These are phyloP conservation scores for Drosophila ambigua DNA, from an alignment of 1,140 invertebrate genomes.

Conservation along the genomic window DNA sequence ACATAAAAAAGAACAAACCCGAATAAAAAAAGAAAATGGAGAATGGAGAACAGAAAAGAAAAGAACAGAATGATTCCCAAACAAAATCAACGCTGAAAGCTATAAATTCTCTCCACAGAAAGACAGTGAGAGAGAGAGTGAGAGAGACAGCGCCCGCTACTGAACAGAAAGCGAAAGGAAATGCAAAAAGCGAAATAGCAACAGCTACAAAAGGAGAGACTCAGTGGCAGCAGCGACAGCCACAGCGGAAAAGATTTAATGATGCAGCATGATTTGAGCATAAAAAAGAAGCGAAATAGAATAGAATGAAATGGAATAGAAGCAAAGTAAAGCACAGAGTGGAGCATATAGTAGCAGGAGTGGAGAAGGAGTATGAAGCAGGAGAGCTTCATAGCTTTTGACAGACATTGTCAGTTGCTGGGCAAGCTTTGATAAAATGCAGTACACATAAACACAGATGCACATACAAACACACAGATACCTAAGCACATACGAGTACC, in stretches of 20 bases:
- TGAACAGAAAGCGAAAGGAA: constrained; percentile 78
- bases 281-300: constrained; percentile 69
- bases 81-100: constrained; percentile 78
- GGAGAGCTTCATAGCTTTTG: constrained; percentile 43
- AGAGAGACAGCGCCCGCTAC: constrained; percentile 2
- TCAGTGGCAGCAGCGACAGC: constrained; percentile 35
- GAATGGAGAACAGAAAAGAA: background rate
- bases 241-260: constrained; percentile 68
- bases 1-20: constrained; percentile 66
- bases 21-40: constrained; percentile 32
- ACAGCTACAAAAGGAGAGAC: constrained; percentile 18
- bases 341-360: background rate
- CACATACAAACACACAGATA: background rate
- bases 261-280: constrained; percentile 82
- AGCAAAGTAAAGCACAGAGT: constrained; percentile 13
- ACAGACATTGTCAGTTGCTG: constrained; percentile 60
- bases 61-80: constrained; percentile 25
- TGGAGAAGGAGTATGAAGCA: background rate
- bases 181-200: constrained; percentile 59
- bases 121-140: constrained; percentile 53
- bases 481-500: constrained; percentile 7
- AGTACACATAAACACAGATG: constrained; percentile 22
- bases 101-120: constrained; percentile 71
- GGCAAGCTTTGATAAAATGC: constrained; percentile 75
- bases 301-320: constrained; percentile 40